Evolutionary conservation across 1,140 invertebrate genomes (phyloP).

Genomic region (Chrysomallon squamiferum): DNA sequence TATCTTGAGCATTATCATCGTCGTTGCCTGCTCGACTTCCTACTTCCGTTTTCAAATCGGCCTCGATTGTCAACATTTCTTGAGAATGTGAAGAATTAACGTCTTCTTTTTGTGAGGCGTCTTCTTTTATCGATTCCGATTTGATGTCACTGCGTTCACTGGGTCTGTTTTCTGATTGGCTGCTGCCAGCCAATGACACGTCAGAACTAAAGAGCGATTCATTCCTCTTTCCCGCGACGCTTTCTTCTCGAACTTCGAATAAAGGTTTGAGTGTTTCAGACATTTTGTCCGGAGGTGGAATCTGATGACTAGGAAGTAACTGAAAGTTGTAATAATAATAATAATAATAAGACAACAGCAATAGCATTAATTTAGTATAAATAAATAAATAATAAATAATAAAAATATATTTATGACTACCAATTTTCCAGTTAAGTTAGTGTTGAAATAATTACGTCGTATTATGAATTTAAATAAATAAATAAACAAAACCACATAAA

Average conservation of each 20-base stretch:
- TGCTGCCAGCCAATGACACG: neutral
- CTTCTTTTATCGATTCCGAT: neutral
- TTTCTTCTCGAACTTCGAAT: slow-evolving; percentile 18
- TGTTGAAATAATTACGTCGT: too few species aligned
- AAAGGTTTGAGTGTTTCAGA: slow-evolving; percentile 38
- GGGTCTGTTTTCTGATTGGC: neutral
- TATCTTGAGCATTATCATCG: slow-evolving; percentile 22
- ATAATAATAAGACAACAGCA: slow-evolving; percentile 16
- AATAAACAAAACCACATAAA: too few species aligned
- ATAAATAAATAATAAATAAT: neutral
- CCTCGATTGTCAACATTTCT: slow-evolving; percentile 14
- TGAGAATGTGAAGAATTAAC: neutral
- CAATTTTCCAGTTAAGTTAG: too few species aligned
- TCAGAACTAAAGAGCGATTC: neutral
- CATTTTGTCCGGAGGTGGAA: slow-evolving; percentile 49
- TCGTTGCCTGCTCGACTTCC: slow-evolving; percentile 33
- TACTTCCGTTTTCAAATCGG: slow-evolving; percentile 43
- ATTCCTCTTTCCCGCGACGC: neutral
- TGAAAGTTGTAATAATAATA: too few species aligned
- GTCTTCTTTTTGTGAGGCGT: neutral
- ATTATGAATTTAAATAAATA: too few species aligned
- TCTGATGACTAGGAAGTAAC: slow-evolving; percentile 55
- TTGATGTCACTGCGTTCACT: too few species aligned
- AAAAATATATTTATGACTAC: too few species aligned
- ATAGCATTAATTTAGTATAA: neutral